Percentiles rank a stretch among this genome's conserved stretches.
These are phyloP conservation scores for Erethizon dorsatum DNA, from an alignment of 2,797 vertebrate species.

Conservation along the genomic window DNA sequence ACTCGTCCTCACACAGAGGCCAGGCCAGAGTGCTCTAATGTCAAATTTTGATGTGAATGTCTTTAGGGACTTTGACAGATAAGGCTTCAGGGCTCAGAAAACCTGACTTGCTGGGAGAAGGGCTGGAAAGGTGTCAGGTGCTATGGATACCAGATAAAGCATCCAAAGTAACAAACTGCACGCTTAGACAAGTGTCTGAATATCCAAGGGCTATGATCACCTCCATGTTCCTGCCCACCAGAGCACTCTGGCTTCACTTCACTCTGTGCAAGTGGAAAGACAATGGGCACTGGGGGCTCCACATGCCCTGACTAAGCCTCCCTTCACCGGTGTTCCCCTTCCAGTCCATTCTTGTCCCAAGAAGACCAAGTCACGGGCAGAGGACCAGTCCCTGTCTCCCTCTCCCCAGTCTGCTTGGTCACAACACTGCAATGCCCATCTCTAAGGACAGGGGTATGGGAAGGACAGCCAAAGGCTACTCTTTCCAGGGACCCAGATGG, in stretches of 20 bases:
- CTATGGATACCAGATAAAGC: not conserved
- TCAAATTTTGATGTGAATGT: not conserved
- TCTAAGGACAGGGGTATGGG: not conserved
- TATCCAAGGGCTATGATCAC: not conserved
- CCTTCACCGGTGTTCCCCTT: not conserved
- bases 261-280: not conserved
- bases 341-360: not conserved
- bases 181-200: not conserved
- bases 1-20: not conserved
- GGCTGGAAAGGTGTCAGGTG: not conserved
- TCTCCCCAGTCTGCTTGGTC: not conserved
- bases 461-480: constrained; percentile 55
- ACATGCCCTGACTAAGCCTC: not conserved
- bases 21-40: not conserved
- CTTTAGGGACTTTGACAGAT: not conserved
- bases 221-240: not conserved
- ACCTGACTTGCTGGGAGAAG: not conserved
- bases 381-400: not conserved
- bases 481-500: constrained; percentile 80
- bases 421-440: not conserved
- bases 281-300: not conserved
- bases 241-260: not conserved
- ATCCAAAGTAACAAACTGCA: not conserved
- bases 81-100: not conserved
- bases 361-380: not conserved